phyloP scores from a whole-genome alignment of 2,797 vertebrate species.

The Megalops cyprinoides region DNA sequence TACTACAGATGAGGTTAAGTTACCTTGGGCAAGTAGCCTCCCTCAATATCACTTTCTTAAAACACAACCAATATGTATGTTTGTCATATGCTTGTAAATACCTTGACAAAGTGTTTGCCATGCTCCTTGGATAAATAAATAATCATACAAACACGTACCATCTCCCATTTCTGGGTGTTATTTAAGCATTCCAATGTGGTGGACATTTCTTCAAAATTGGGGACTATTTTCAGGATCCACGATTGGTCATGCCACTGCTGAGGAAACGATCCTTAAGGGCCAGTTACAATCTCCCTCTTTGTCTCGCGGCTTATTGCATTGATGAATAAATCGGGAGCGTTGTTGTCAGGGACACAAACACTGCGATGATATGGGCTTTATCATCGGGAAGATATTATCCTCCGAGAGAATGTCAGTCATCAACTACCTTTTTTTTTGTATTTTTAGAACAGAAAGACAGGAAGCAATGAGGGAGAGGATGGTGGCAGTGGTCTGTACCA shows the following conservation, averaged over 20 bases:
- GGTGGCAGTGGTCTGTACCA: constrained; percentile 7
- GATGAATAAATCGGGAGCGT: constrained; percentile 2
- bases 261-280: background rate
- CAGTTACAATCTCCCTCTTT: background rate
- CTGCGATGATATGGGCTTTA: constrained; percentile 23
- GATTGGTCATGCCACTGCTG: background rate
- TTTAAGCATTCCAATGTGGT: background rate
- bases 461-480: background rate
- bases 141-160: background rate
- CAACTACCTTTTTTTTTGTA: constrained; percentile 24
- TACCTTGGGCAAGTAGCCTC: background rate
- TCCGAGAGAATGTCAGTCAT: constrained; percentile 17
- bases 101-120: background rate
- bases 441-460: background rate
- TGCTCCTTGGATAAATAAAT: background rate
- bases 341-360: background rate
- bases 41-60: background rate
- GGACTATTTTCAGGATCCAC: background rate
- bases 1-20: background rate
- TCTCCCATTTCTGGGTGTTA: background rate
- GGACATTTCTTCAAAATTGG: background rate
- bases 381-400: constrained; percentile 17
- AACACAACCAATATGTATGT: background rate
- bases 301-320: constrained; percentile 10
- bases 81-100: background rate